Evolutionary conservation across 2,888 invertebrate genomes (phyloP), one percentile per base, ranked within the genome.

Genomic region (Panzeria rudis): DNA sequence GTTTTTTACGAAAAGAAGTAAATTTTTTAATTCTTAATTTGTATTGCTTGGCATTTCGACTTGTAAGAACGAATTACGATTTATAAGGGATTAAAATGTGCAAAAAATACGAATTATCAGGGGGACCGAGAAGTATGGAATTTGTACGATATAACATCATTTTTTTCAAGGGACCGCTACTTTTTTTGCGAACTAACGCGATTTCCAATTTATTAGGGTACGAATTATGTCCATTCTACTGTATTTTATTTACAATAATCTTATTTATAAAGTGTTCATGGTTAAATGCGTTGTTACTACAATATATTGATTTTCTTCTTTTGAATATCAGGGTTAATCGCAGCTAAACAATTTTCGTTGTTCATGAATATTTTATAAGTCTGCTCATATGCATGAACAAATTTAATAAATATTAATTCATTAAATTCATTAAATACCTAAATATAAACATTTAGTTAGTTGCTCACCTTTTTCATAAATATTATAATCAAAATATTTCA

Each of bases 231-330:
- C n/a, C n/a, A n/a, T n/a, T n/a, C n/a, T n/a, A n/a, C n/a, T n/a
- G n/a, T n/a, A 29, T 32, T 32, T 50, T 6, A 15, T 23, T 3
- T 54, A 17, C 11, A 41, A 56, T 56, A 5, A 8, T 35, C 4
- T 35, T 35, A 9, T 35, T 35, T 11, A 29, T 29, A 17, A 13
- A 20, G 15, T 9, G 62, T 52, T 62, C 66, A 66, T 59, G 6
- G 7, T 0, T 47, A 9, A 35, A 4, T 20, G n/a, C 17, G 23
- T 50, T 62, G 13, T 41, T 29, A 52, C 11, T 35, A 54, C 52
- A 25, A 35, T 52, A 25, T 75, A 75, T 75, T 64, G 75, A 75
- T 75, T 75, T 77, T 77, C 9, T 35, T 59, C 13, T n/a, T 32
- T 44, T 32, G 41, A 56, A 29, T 44, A 77, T 68, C 66, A 35